Percentiles rank a stretch among this genome's conserved stretches.
phyloP scores from a whole-genome alignment of 1,140 invertebrate genomes.

The Danaus melanippus region DNA sequence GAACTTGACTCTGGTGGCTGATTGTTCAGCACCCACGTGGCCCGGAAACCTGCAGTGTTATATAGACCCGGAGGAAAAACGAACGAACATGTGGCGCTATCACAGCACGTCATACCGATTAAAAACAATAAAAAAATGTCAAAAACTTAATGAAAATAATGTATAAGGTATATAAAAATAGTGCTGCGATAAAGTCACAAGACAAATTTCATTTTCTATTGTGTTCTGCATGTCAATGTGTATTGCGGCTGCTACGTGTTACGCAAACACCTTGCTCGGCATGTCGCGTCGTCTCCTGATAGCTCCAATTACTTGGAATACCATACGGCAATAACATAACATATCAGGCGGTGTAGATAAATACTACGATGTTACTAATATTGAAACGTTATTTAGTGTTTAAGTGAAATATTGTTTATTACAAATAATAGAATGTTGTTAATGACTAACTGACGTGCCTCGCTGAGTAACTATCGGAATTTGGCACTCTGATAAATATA shows the following conservation, averaged over 20 bases:
- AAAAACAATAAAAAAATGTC: conserved; percentile 3
- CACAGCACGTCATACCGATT: conserved; percentile 3
- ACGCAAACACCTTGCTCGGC: conserved; percentile 48
- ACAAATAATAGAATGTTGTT: conserved; percentile 8
- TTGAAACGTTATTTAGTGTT: conserved; percentile 50
- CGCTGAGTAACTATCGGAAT: conserved; percentile 9
- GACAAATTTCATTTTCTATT: conserved; percentile 17
- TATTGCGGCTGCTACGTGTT: conserved; percentile 39
- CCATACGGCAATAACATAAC: conserved; percentile 53
- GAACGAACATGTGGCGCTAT: conserved; percentile 12
- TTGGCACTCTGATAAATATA: neutral
- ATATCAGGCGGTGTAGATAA: conserved; percentile 51
- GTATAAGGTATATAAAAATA: neutral
- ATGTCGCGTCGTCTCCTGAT: conserved; percentile 45
- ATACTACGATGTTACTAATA: conserved; percentile 17
- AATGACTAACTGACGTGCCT: conserved; percentile 24
- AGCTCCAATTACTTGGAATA: conserved; percentile 26
- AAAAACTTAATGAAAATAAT: conserved; percentile 3
- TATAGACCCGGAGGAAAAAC: conserved; percentile 44
- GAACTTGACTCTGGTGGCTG: conserved; percentile 68
- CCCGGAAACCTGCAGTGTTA: conserved; percentile 55
- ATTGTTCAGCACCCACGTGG: conserved; percentile 39
- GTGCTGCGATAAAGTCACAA: conserved; percentile 19
- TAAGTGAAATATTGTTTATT: conserved; percentile 32
- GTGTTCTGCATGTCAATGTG: conserved; percentile 40